Base-by-base conservation (phyloP, 2,113 vertebrate genomes). In the Pao palembangensis region DNA sequence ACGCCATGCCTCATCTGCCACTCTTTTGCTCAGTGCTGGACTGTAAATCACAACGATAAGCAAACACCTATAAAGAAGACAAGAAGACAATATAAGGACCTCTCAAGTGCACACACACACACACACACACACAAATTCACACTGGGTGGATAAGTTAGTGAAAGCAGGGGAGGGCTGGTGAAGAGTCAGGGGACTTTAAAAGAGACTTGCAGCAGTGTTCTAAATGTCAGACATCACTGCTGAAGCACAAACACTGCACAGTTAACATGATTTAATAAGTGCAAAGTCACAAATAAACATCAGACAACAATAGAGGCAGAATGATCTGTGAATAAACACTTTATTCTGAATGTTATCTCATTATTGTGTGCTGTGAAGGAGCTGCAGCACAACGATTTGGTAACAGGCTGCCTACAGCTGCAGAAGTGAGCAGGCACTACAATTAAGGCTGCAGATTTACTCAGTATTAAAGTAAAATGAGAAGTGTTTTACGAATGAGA, bases 31-130 rank as follows among this genome's bases (percentile, higher is more conserved):
- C 79, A 58, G 71, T 71, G 71, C 55, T 8, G 19, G 55, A 70
- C 69, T 65, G 75, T 79, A 82, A 84, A 80, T 82, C 83, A 76
- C 71, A 75, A 28, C 79, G 81, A 88, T 81, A 85, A 84, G 66
- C 74, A 60, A 51, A 71, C 74, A 76, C 70, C 81, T 73, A 75
- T 73, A 80, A 84, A 77, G 69, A 46, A 75, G 75, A 72, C 28
- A 84, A 77, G 69, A 46, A 75, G 75, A 72, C 28, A 55, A 79
- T 76, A 69, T 58, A 58, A 64, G 68, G 83, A 69, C 73, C 77
- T 72, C 58, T 69, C 38, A 64, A 71, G 61, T 31, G 51, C 17
- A 46, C 17, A 17, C 46, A 48, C 47, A 1, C 64, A 18, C 69
- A 34, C 48, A 38, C 21, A 23, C 21, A 23, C 46, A 43, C 54